Base-by-base conservation (phyloP, 2,888 invertebrate genomes). In the Platynereis dumerilii region DNA sequence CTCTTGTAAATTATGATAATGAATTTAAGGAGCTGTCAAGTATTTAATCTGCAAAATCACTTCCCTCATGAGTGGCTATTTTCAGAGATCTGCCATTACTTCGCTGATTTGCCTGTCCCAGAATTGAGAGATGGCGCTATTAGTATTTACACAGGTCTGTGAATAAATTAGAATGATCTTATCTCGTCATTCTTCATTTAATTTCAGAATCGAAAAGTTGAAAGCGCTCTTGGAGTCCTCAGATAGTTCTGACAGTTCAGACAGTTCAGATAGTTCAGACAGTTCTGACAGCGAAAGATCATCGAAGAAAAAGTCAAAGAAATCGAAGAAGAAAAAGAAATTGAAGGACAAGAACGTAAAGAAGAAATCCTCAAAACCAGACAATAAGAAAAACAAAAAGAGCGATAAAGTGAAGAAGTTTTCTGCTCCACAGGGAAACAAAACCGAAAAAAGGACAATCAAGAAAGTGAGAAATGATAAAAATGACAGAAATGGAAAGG, bases 181-280 rank as follows among this genome's bases (percentile, higher is more conserved):
- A 12, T 12, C 42, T 42, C 12, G 10, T 12, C 10, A 42, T 42
- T 42, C 17, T 42, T 48, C 7, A n/a, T 48, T n/a, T 12, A 10
- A 22, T 48, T 48, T 12, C 48, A 48, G 48, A n/a, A 48, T 48
- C 48, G 48, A n/a, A 3, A n/a, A 48, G n/a, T n/a, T 48, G 48
- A 48, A 48, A 22, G 48, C 48, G 20, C n/a, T 48, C 10, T 48
- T 48, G 17, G 48, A 48, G 7, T 20, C 20, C n/a, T 20, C 20
- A 7, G 48, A 48, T 42, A 42, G 42, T n/a, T n/a, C n/a, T 42
- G 42, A 42, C 42, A 42, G 12, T 42, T 42, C 42, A 42, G 42
- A 42, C 42, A 12, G 17, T 12, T 12, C 10, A 42, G 42, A 42
- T 12, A 42, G 17, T 17, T 12, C 17, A 17, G 42, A 17, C 12